Evolutionary conservation across 2,888 invertebrate species (phyloP).

Genomic region (Cistogaster globosa): DNA sequence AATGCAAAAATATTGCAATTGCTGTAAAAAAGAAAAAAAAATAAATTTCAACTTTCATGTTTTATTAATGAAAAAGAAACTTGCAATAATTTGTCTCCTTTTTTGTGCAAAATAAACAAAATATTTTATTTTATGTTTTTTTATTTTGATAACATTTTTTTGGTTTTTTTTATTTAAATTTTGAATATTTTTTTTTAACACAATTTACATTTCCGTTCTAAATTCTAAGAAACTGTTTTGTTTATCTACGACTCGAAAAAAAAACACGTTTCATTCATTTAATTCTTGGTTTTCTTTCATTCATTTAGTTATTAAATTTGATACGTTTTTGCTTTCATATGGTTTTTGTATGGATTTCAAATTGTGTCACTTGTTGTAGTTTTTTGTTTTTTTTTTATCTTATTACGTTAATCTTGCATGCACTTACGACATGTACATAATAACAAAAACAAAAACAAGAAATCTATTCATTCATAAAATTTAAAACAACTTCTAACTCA

Average conservation of each 20-base stretch:
- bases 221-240: constrained; percentile 71
- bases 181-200: constrained; percentile 53
- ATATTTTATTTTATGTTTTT: constrained; percentile 28
- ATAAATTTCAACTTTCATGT: not conserved
- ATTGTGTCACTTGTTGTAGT: constrained; percentile 25
- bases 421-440: constrained; percentile 17
- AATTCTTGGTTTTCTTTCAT: constrained; percentile 55
- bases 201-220: constrained; percentile 75
- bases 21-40: not conserved
- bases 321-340: constrained; percentile 18
- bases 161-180: constrained; percentile 13
- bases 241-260: constrained; percentile 46
- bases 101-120: constrained; percentile 18
- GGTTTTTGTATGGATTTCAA: constrained; percentile 14
- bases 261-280: constrained; percentile 56
- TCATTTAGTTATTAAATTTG: constrained; percentile 52
- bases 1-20: not conserved
- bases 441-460: constrained; percentile 7
- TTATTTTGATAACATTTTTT: constrained; percentile 12
- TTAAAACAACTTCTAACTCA: constrained; percentile 20
- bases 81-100: constrained; percentile 33
- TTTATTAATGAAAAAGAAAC: not conserved
- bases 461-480: constrained; percentile 55
- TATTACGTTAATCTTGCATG: constrained; percentile 42
- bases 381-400: not conserved